Percentiles rank a stretch among this genome's conserved stretches.
phyloP scores from a whole-genome alignment of 2,113 vertebrate genomes.

The Dicentrarchus labrax region DNA sequence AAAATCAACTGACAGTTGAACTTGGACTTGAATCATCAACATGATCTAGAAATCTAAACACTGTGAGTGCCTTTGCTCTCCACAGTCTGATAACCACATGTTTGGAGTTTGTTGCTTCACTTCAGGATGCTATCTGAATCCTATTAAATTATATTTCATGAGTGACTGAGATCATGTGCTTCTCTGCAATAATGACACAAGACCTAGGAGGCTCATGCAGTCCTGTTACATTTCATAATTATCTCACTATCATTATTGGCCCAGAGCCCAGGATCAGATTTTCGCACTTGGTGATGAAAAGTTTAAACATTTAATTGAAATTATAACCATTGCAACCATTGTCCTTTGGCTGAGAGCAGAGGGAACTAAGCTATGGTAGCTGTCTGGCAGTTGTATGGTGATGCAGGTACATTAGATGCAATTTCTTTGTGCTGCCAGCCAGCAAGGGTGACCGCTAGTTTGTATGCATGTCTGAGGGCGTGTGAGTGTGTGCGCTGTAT shows the following conservation, averaged over 20 bases:
- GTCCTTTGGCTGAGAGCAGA: neutral
- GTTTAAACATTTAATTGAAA: conserved; percentile 9
- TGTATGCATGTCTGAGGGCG: conserved; percentile 52
- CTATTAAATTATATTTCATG: conserved; percentile 17
- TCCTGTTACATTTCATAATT: conserved; percentile 17
- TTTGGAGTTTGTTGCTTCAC: conserved; percentile 13
- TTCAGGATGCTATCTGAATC: conserved; percentile 23
- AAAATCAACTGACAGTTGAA: conserved; percentile 13
- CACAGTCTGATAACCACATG: conserved; percentile 5
- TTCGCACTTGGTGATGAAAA: conserved; percentile 16
- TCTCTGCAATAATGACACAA: conserved; percentile 22
- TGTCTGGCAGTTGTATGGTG: neutral
- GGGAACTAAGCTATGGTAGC: neutral
- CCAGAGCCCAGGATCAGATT: conserved; percentile 21
- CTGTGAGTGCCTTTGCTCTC: neutral
- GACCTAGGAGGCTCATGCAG: neutral
- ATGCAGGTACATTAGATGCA: conserved; percentile 38
- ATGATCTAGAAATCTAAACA: conserved; percentile 1
- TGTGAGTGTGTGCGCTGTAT: conserved; percentile 28
- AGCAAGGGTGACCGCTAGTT: conserved; percentile 48
- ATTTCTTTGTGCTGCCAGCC: conserved; percentile 51
- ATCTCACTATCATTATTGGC: conserved; percentile 19
- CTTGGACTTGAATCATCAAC: conserved; percentile 32
- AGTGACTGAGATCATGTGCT: conserved; percentile 5
- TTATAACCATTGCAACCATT: neutral